Conservation (phyloP, 2,113 vertebrate species). For the Thamnophis sirtalis region DNA sequence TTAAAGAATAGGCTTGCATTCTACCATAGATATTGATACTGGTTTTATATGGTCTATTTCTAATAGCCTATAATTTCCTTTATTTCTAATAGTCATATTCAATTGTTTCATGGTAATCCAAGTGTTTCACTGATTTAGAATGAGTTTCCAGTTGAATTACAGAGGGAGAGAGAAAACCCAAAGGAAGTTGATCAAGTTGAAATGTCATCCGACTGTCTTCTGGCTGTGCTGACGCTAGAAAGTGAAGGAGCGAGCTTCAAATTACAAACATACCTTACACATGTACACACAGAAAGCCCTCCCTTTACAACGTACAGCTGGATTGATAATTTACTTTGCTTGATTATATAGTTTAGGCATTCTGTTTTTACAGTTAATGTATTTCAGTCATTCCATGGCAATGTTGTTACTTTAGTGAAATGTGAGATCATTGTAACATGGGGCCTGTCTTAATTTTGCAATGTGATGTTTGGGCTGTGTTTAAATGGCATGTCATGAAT, state of each 20-base stretch:
- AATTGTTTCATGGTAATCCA: not conserved
- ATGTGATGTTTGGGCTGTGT: conserved; percentile 6
- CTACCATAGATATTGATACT: not conserved
- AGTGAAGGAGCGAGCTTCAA: not conserved
- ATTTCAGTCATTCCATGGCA: not conserved
- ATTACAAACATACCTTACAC: not conserved
- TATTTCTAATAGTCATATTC: not conserved
- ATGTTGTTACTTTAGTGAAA: conserved; percentile 26
- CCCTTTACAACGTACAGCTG: not conserved
- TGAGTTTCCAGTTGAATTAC: not conserved
- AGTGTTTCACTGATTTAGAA: not conserved
- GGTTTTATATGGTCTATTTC: not conserved
- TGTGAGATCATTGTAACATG: conserved; percentile 20
- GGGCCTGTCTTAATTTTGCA: conserved; percentile 41
- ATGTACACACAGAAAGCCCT: not conserved
- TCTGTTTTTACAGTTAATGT: not conserved
- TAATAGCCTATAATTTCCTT: not conserved
- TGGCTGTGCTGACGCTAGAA: not conserved
- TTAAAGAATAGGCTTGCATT: not conserved
- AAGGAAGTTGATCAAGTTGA: not conserved
- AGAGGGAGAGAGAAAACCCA: not conserved
- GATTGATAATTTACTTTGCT: conserved; percentile 1
- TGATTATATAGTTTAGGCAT: conserved; percentile 2
- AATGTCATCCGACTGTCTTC: not conserved
- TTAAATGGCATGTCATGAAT: conserved; percentile 29